Conservation (phyloP, 2,888 invertebrate species). For the Scaptomyza cyrtandrae region DNA sequence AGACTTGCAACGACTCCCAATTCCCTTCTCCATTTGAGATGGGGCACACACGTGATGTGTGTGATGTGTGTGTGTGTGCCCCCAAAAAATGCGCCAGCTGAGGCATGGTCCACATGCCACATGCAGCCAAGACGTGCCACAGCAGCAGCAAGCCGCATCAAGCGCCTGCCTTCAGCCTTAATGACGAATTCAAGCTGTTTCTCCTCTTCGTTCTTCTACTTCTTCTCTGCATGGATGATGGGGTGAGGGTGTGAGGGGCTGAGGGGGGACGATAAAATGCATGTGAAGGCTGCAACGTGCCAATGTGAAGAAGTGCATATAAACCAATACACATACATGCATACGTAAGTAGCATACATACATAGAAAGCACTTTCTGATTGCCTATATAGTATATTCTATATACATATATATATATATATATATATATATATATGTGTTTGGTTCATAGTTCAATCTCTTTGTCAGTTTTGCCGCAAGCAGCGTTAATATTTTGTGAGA, state of each 20-base stretch:
- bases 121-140: conserved; percentile 63
- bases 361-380: neutral
- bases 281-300: conserved; percentile 34
- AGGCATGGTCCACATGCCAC: conserved; percentile 54
- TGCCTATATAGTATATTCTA: neutral
- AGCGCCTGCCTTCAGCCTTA: conserved; percentile 57
- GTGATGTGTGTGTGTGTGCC: neutral
- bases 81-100: conserved; percentile 62
- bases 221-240: neutral
- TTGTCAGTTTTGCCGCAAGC: conserved; percentile 7
- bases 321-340: neutral
- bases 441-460: conserved; percentile 10
- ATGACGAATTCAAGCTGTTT: conserved; percentile 59
- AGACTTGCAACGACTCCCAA: conserved; percentile 19
- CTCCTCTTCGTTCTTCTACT: neutral
- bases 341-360: neutral
- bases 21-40: conserved; percentile 40
- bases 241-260: neutral
- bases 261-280: conserved; percentile 12
- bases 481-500: conserved; percentile 8
- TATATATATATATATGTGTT: conserved; percentile 2
- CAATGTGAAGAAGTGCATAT: conserved; percentile 10
- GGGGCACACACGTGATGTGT: conserved; percentile 33
- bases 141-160: conserved; percentile 27
- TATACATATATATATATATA: conserved; percentile 6